Conservation (phyloP, 2,797 vertebrate species). For the Etheostoma perlongum region DNA sequence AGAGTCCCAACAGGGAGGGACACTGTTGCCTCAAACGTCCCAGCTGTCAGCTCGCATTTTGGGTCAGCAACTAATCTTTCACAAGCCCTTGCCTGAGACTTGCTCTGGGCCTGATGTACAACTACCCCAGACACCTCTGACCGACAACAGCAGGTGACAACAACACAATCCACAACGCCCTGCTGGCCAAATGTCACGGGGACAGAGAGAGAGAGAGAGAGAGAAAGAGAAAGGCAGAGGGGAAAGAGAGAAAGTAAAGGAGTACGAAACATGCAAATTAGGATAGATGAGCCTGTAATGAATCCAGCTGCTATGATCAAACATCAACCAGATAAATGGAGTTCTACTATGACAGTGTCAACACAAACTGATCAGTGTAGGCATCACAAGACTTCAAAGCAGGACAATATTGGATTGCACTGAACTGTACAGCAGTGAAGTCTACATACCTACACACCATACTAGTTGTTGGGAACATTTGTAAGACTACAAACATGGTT, state of each 20-base stretch:
- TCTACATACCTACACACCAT: neutral
- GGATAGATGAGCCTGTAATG: neutral
- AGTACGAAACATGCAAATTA: neutral
- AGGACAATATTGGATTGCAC: neutral
- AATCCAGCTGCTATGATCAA: neutral
- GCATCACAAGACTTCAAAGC: neutral
- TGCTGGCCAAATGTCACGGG: constrained; percentile 46
- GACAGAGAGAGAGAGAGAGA: neutral
- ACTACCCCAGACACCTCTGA: constrained; percentile 56
- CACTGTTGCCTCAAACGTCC: constrained; percentile 18
- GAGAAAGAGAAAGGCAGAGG: neutral
- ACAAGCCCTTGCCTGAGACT: constrained; percentile 49
- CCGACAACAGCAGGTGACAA: constrained; percentile 71
- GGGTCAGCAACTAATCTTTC: constrained; percentile 65
- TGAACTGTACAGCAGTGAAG: neutral
- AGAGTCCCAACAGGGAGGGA: neutral
- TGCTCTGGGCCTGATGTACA: constrained; percentile 46
- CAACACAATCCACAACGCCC: constrained; percentile 44
- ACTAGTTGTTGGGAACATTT: neutral
- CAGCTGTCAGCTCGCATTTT: constrained; percentile 68
- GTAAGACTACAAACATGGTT: neutral
- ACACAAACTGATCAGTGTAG: too few species aligned
- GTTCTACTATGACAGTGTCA: too few species aligned
- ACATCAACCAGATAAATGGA: neutral
- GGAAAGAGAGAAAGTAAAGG: neutral